Evolutionary conservation across 2,888 invertebrate genomes (phyloP), one percentile per base, ranked within the genome.

Genomic region (Limnephilus auricula): DNA sequence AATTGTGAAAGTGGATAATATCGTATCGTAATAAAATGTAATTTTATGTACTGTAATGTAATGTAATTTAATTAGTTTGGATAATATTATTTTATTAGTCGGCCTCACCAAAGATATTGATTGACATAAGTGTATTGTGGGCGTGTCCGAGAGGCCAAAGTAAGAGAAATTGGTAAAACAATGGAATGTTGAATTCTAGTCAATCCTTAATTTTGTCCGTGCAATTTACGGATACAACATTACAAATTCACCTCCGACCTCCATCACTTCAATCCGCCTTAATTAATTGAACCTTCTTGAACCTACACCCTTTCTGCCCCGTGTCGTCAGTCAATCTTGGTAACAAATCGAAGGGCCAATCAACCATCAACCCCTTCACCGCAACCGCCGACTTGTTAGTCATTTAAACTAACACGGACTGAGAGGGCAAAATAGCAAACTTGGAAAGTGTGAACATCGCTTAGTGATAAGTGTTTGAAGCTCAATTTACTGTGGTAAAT

Each of bases 321-420:
- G 18, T 87, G 87, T 78, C 78, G 65, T 45, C 87, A 65, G 65
- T 87, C 87, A 78, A 78, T 87, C 87, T 65, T n/a, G 78, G 31
- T 32, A 87, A 87, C 84, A 84, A 84, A 87, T 87, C 87, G 87
- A 87, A 87, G 87, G 87, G 87, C 84, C 87, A 87, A 87, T 87
- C 65, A 78, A 18, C 32, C 87, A 37, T n/a, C 37, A 32, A 65
- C 50, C 87, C 87, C 78, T 87, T 25, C 32, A 87, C 87, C 87
- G 78, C 87, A 87, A 40, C 85, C 50, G 50, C 50, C 25, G 18
- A 65, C 50, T 65, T 65, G 50, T 65, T 65, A 65, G 50, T 65
- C 50, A 65, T 25, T 65, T 65, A 65, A 65, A 65, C 50, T 25
- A 65, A 65, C 50, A 65, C 50, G 50, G 50, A 65, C 50, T 65